Evolutionary conservation across 2,113 vertebrate genomes (phyloP).

Genomic region (Ceyx melanurus): DNA sequence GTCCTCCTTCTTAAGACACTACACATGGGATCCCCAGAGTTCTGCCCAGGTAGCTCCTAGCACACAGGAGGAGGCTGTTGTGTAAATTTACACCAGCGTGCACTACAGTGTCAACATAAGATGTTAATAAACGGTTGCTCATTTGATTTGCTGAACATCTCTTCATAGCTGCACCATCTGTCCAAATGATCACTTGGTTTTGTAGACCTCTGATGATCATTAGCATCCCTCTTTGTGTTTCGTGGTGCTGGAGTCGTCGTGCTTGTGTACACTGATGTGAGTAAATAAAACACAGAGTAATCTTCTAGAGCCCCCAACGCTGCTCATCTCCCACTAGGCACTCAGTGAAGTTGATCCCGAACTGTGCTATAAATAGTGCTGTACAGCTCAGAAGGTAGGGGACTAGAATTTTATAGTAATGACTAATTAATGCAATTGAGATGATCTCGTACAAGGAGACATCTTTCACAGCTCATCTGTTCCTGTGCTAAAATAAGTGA

Average conservation of each 20-base stretch:
- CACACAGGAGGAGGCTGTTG: background rate
- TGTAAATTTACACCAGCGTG: background rate
- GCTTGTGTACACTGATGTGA: background rate
- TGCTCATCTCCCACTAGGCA: background rate
- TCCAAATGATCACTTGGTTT: background rate
- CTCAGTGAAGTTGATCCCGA: background rate
- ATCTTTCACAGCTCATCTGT: slow-evolving; percentile 27
- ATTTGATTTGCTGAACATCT: background rate
- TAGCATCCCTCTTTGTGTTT: background rate
- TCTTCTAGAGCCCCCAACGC: background rate
- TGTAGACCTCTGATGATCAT: background rate
- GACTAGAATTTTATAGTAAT: background rate
- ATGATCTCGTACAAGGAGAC: background rate
- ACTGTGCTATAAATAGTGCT: background rate
- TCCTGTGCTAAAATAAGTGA: slow-evolving; percentile 7
- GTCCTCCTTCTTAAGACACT: background rate
- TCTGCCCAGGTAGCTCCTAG: background rate
- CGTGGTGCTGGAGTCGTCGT: background rate
- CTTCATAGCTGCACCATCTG: background rate
- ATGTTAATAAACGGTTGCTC: background rate
- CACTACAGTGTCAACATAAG: background rate
- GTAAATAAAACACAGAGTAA: background rate
- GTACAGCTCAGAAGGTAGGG: background rate
- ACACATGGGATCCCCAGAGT: no score
- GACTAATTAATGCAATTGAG: slow-evolving; percentile 20